Conservation (phyloP, 2,888 invertebrate genomes). For the Cheilosia pagana region DNA sequence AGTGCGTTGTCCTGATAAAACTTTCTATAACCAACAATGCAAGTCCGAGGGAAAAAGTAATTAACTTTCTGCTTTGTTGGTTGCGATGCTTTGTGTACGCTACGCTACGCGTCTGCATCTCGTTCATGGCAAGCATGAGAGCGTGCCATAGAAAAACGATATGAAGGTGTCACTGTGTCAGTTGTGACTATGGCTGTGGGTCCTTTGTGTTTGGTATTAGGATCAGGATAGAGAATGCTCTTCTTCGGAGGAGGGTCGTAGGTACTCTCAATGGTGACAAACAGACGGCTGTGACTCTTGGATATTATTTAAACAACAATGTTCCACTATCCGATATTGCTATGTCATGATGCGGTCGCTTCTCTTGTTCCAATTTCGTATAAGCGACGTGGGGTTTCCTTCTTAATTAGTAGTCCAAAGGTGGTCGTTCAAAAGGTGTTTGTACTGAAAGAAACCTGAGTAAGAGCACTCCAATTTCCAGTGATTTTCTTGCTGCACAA, state of each 20-base stretch:
- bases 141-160: not conserved
- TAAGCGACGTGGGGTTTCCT: not conserved
- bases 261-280: constrained; percentile 1
- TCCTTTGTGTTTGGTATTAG: constrained; percentile 1
- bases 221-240: not conserved
- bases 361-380: no score
- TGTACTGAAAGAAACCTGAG: not conserved
- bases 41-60: constrained; percentile 50
- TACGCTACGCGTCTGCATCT: not conserved
- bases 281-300: not conserved
- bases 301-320: constrained; percentile 8
- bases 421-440: not conserved
- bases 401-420: constrained; percentile 2
- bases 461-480: not conserved
- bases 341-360: not conserved
- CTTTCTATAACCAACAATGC: constrained; percentile 15
- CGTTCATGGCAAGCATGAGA: not conserved
- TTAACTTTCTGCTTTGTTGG: constrained; percentile 65
- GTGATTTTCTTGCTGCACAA: no score
- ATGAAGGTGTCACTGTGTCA: not conserved
- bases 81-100: constrained; percentile 19
- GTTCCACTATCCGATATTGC: constrained; percentile 1
- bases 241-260: not conserved
- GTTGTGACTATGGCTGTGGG: not conserved
- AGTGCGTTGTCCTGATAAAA: constrained; percentile 19